Conservation (phyloP, 2,888 invertebrate species). For the Polyploca ridens region DNA sequence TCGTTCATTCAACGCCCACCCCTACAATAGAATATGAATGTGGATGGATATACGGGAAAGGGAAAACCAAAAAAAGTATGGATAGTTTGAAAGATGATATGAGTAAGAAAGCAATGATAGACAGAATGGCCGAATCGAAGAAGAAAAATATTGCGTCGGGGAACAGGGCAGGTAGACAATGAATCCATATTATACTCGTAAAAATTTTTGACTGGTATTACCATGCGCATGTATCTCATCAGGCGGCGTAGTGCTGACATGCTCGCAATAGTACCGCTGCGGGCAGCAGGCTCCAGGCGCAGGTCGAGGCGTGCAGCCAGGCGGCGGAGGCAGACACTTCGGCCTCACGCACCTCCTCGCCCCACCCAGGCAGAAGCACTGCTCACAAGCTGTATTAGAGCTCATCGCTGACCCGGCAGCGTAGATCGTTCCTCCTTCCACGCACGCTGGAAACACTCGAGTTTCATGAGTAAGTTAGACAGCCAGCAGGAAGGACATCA, state of each 20-base stretch:
- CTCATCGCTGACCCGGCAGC: constrained; percentile 93
- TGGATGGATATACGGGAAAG: no score
- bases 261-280: constrained; percentile 88
- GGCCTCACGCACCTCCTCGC: constrained; percentile 91
- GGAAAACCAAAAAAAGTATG: no score
- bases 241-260: constrained; percentile 41
- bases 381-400: constrained; percentile 91
- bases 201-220: constrained; percentile 26
- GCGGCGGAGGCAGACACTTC: constrained; percentile 90
- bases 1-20: no score
- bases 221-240: constrained; percentile 49
- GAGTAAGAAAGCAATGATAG: no score
- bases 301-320: constrained; percentile 88
- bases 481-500: background rate
- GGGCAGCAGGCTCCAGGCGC: constrained; percentile 91
- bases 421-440: constrained; percentile 89
- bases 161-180: no score
- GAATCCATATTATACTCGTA: background rate
- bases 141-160: no score
- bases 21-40: no score
- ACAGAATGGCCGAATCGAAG: no score
- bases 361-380: constrained; percentile 93
- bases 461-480: constrained; percentile 35
- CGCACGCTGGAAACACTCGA: constrained; percentile 85
- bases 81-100: no score